Evolutionary conservation across 2,888 invertebrate genomes (phyloP), one percentile per base, ranked within the genome.

Genomic region (Clistopyga incitator): DNA sequence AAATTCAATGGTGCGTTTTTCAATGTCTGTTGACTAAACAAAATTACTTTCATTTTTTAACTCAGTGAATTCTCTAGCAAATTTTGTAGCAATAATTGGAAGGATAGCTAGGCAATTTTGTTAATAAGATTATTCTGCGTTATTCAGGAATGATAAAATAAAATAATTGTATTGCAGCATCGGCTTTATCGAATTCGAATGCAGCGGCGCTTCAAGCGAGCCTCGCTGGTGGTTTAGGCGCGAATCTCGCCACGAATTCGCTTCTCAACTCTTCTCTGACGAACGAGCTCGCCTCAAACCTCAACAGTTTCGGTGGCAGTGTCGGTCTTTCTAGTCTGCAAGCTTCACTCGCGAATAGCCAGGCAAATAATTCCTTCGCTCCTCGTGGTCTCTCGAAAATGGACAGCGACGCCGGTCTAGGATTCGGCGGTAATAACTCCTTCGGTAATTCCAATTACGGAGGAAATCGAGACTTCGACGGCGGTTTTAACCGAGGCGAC

Each of bases 161-260:
- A 34, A 38, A 50, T 38, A 20, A 54, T 42, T 42, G 6, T 42
- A 47, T 87, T 86, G 71, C 81, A 92, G 93, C 93, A n/a, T 91
- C 93, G 6, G 93, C 93, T 61, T 88, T 93, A 47, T 89, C 92
- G 59, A 92, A 91, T 75, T 87, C 91, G n/a, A 93, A 92, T 87
- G 93, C 93, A 81, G 93, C 90, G 23, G 93, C 91, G 59, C 91
- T 92, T 74, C 92, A 92, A 86, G 92, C 93, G 64, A 92, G 92
- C 64, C 89, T 93, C 59, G 91, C 91, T 13, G 89, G 91, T 50
- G 92, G 93, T 67, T 86, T 92, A 25, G 92, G 92, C n/a, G 93
- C 92, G 6, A 93, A 93, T 84, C 89, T 93, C 38, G 90, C 92
- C 0, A 92, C 92, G n/a, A 92, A 88, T 85, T 92, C 93, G 8